Conservation (phyloP, 1,140 invertebrate genomes). For the Bombus superbus region DNA sequence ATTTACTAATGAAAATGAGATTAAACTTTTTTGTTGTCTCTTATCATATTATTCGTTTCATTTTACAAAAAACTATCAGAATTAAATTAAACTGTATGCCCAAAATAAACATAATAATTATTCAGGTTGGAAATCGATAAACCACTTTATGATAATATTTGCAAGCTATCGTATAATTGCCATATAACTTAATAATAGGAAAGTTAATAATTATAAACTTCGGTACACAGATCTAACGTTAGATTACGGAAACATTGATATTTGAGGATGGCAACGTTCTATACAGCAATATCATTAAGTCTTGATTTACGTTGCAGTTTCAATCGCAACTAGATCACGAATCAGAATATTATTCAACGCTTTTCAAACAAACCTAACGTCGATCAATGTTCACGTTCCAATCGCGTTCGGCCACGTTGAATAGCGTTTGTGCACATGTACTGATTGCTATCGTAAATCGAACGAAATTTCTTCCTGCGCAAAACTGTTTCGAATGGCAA, state of each 20-base stretch:
- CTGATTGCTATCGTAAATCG: neutral
- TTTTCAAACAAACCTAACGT: conserved; percentile 26
- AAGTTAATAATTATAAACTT: neutral
- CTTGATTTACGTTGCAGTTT: conserved; percentile 4
- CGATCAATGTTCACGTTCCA: conserved; percentile 26
- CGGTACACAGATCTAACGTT: neutral
- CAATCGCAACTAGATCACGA: conserved; percentile 19
- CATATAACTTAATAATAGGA: neutral
- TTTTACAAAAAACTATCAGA: neutral
- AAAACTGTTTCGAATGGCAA: neutral
- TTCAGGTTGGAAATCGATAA: neutral
- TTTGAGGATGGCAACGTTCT: neutral
- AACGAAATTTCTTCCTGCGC: conserved; percentile 16
- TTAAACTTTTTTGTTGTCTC: too few species aligned
- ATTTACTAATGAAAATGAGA: too few species aligned
- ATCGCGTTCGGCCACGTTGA: conserved; percentile 27
- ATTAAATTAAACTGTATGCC: too few species aligned
- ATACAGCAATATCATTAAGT: conserved; percentile 5
- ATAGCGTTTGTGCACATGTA: neutral
- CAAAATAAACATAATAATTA: neutral
- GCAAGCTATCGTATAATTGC: neutral
- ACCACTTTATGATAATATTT: neutral
- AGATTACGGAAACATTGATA: neutral
- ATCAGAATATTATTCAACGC: conserved; percentile 39
- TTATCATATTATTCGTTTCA: too few species aligned